Evolutionary conservation across 2,797 vertebrate species (phyloP).

Genomic region (Chloroceryle inda): DNA sequence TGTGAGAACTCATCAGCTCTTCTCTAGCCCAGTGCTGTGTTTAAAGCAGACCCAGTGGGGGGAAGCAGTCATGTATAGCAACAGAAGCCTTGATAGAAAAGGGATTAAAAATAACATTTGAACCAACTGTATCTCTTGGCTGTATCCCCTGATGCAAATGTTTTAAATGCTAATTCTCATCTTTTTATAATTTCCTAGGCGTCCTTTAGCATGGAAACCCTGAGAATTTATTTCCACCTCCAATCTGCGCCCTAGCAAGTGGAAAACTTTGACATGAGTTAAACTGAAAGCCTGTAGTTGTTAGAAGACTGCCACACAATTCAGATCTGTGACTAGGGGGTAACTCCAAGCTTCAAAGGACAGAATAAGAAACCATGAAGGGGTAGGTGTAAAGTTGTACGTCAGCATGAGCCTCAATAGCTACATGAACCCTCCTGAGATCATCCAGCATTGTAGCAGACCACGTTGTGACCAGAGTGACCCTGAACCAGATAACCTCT

Average conservation of each 20-base stretch:
- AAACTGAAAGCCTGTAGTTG: neutral
- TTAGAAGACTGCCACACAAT: neutral
- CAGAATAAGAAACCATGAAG: neutral
- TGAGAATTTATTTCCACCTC: neutral
- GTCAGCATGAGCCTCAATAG: neutral
- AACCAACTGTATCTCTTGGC: neutral
- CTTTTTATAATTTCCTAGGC: neutral
- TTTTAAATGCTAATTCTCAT: neutral
- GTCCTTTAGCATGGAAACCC: neutral
- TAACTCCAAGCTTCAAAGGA: neutral
- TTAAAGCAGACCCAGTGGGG: neutral
- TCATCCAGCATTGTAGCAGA: neutral
- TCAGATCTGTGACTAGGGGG: neutral
- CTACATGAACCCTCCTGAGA: neutral
- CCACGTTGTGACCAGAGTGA: neutral
- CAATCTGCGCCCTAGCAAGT: neutral
- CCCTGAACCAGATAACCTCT: neutral
- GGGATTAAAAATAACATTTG: neutral
- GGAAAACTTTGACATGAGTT: neutral
- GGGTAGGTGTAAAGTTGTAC: neutral
- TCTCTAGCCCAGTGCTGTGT: neutral
- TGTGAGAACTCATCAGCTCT: neutral
- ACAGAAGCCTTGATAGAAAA: neutral
- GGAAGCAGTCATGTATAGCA: neutral
- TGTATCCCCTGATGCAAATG: neutral